Percentiles rank a stretch among this genome's conserved stretches.
Evolutionary conservation across 2,797 vertebrate species (phyloP).

Genomic region (Mormyrus proboscirostris): DNA sequence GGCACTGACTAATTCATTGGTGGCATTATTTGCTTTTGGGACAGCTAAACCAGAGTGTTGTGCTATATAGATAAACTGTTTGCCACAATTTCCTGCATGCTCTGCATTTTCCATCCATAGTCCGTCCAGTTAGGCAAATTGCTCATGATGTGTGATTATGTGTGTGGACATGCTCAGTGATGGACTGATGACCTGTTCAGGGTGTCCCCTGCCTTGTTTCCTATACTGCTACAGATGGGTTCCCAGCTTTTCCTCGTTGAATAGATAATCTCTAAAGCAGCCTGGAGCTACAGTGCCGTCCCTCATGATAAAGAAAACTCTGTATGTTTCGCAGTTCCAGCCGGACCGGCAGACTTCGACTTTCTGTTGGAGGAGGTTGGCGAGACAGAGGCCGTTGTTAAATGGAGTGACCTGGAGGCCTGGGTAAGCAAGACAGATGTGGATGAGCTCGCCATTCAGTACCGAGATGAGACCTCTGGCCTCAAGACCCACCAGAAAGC

Average conservation of each 20-base stretch:
- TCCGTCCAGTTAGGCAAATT: neutral
- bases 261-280: neutral
- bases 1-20: neutral
- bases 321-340: conserved; percentile 53
- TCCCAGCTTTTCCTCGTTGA: neutral
- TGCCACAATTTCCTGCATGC: neutral
- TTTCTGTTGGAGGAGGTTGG: conserved; percentile 59
- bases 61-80: neutral
- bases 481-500: conserved; percentile 33
- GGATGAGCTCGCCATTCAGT: conserved; percentile 61
- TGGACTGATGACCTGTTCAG: neutral
- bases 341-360: conserved; percentile 49
- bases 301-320: neutral
- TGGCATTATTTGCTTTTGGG: neutral
- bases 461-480: conserved; percentile 50
- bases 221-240: neutral
- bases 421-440: conserved; percentile 42
- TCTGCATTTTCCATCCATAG: neutral
- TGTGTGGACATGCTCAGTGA: neutral
- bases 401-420: conserved; percentile 55
- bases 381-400: conserved; percentile 63
- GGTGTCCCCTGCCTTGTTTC: neutral
- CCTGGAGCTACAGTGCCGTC: neutral
- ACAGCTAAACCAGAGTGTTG: neutral
- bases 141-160: neutral